phyloP scores from a whole-genome alignment of 2,888 invertebrate genomes.

The Drosophila subsilvestris region DNA sequence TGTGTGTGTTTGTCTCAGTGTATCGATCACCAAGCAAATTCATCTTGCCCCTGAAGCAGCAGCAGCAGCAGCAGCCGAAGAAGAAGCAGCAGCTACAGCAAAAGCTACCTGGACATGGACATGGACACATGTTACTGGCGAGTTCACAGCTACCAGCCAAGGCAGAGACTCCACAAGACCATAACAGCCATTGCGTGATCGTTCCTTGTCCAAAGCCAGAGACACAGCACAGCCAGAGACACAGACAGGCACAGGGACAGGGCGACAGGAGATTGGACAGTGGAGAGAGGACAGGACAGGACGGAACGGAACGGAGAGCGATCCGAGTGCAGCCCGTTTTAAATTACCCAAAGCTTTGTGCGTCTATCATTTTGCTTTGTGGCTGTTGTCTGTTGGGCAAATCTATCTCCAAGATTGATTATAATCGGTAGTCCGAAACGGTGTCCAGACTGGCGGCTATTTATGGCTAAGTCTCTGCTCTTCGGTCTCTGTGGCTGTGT shows the following conservation, averaged over 20 bases:
- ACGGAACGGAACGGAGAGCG: constrained; percentile 4
- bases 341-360: constrained; percentile 56
- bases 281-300: not conserved
- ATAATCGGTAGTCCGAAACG: constrained; percentile 83
- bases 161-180: constrained; percentile 16
- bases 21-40: constrained; percentile 27
- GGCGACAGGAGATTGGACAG: not conserved
- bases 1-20: constrained; percentile 8
- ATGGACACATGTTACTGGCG: constrained; percentile 67
- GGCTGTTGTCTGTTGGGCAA: constrained; percentile 50
- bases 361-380: constrained; percentile 51
- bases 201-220: constrained; percentile 18
- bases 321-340: constrained; percentile 44
- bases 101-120: constrained; percentile 51
- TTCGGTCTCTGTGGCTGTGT: constrained; percentile 49
- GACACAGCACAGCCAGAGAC: not conserved
- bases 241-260: not conserved
- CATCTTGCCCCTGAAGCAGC: constrained; percentile 25
- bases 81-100: constrained; percentile 41
- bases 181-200: constrained; percentile 46
- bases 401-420: constrained; percentile 81
- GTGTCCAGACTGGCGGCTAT: constrained; percentile 70
- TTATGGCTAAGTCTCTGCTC: constrained; percentile 53
- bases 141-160: constrained; percentile 50
- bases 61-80: constrained; percentile 27